Conservation (phyloP, 2,797 vertebrate species). For the Hylomyscus alleni region DNA sequence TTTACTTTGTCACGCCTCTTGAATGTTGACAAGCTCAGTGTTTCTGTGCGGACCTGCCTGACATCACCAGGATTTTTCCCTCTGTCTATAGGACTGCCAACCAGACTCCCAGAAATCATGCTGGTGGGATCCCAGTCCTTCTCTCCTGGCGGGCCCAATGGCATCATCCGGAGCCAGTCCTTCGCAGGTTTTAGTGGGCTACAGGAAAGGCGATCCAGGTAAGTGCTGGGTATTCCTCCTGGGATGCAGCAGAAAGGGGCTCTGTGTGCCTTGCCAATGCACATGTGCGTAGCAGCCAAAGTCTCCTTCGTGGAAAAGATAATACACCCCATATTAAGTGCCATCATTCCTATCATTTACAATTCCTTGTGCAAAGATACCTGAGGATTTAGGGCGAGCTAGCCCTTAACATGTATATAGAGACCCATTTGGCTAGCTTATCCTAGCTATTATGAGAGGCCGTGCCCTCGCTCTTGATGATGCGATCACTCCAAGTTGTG, state of each 20-base stretch:
- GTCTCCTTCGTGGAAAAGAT: background rate
- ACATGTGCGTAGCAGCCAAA: background rate
- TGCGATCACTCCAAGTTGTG: background rate
- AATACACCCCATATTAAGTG: background rate
- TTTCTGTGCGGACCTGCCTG: background rate
- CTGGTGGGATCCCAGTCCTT: constrained; percentile 94
- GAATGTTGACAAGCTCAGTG: background rate
- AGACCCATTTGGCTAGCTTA: background rate
- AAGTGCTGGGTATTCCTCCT: constrained; percentile 59
- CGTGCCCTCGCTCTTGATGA: no score
- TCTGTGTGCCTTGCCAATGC: background rate
- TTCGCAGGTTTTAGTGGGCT: constrained; percentile 98
- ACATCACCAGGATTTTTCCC: background rate
- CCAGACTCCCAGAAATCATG: constrained; percentile 96
- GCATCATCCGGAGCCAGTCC: constrained; percentile 99
- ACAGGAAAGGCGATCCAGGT: constrained; percentile 97
- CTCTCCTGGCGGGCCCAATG: constrained; percentile 97
- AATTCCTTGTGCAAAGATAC: background rate
- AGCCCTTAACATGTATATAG: background rate
- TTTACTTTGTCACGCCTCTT: fast-evolving
- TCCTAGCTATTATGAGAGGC: background rate
- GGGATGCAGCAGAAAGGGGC: background rate
- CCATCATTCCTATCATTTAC: background rate
- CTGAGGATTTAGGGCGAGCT: background rate
- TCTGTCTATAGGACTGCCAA: constrained; percentile 93